Conservation (phyloP, 2,113 vertebrate genomes). For the Sylvia atricapilla region DNA sequence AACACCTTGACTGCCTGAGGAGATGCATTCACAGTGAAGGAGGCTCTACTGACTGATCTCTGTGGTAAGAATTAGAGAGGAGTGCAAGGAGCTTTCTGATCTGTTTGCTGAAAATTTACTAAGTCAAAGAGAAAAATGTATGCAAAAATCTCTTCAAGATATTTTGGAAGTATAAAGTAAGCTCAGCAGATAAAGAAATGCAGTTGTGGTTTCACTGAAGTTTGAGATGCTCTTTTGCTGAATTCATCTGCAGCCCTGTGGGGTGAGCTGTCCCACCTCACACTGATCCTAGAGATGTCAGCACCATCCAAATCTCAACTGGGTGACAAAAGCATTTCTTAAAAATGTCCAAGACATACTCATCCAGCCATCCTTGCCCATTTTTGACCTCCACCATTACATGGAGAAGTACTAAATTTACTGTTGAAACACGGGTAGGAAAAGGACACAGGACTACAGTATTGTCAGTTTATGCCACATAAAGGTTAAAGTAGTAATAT, state of each 20-base stretch:
- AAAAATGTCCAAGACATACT: not conserved
- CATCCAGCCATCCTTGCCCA: not conserved
- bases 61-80: not conserved
- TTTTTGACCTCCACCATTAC: not conserved
- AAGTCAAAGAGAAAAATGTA: not conserved
- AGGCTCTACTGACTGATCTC: fast-evolving
- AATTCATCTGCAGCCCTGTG: no score
- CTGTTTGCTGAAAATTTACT: not conserved
- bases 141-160: not conserved
- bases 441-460: not conserved
- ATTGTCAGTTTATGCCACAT: not conserved
- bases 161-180: not conserved
- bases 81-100: not conserved
- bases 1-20: not conserved
- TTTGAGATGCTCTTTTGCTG: not conserved
- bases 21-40: not conserved
- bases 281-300: fast-evolving
- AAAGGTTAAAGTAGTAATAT: not conserved
- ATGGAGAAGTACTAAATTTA: not conserved
- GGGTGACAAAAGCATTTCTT: fast-evolving
- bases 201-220: not conserved
- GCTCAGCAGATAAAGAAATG: not conserved
- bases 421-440: not conserved
- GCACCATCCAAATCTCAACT: not conserved
- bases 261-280: not conserved